Conservation (phyloP, 2,888 invertebrate genomes). For the Rhingia rostrata region DNA sequence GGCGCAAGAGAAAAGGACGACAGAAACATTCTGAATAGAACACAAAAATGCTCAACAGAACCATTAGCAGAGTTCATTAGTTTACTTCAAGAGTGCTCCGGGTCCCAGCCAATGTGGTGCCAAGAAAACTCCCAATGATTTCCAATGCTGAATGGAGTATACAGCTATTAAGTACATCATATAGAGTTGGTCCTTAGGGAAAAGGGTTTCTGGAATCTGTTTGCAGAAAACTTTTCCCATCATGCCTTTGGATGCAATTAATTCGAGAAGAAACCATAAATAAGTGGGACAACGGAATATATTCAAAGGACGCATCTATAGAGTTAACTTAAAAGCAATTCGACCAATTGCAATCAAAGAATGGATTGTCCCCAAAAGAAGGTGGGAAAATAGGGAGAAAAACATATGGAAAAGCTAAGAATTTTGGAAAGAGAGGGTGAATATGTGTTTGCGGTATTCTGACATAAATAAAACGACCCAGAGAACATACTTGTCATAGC, state of each 20-base stretch:
- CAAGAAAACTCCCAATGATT: conserved; percentile 21
- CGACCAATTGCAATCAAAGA: conserved; percentile 25
- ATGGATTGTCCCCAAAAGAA: conserved; percentile 6
- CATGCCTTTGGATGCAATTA: conserved; percentile 39
- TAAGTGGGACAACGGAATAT: conserved; percentile 38
- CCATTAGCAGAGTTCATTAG: conserved; percentile 59
- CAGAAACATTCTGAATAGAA: conserved; percentile 1
- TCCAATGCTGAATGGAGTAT: neutral
- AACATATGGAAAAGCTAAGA: neutral
- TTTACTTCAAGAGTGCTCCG: conserved; percentile 24
- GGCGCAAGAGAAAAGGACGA: neutral
- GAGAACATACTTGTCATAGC: no score
- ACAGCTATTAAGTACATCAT: conserved; percentile 9
- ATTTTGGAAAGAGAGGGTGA: neutral
- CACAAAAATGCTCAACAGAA: neutral
- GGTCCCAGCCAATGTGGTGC: conserved; percentile 11
- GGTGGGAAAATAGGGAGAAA: neutral
- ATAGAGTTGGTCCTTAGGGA: neutral
- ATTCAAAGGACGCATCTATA: conserved; percentile 6
- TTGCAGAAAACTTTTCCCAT: conserved; percentile 47
- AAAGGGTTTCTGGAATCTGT: conserved; percentile 2
- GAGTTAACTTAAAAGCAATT: conserved; percentile 19
- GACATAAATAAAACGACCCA: no score
- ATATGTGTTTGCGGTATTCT: neutral
- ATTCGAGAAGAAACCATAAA: conserved; percentile 54